Evolutionary conservation across 2,888 invertebrate genomes (phyloP).

Genomic region (Limnephilus auricula): DNA sequence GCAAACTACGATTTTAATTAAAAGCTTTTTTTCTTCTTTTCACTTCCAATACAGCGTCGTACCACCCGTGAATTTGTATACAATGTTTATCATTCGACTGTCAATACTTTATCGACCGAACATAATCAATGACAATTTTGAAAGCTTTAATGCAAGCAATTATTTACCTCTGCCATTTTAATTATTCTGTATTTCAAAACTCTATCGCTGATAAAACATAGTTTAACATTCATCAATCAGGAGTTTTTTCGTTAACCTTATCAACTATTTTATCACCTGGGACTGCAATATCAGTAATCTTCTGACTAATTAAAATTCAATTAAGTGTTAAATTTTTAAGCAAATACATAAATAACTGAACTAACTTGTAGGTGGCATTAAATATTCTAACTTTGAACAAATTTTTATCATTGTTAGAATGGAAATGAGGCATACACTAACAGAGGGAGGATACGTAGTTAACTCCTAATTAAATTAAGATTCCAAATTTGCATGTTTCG

Average conservation of each 20-base stretch:
- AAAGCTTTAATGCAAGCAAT: constrained; percentile 30
- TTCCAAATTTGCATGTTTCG: too few species aligned
- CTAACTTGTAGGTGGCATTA: background rate
- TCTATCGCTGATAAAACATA: background rate
- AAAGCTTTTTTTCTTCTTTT: background rate
- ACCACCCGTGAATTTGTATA: background rate
- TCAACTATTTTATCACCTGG: background rate
- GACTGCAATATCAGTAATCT: background rate
- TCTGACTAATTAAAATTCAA: background rate
- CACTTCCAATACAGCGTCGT: background rate
- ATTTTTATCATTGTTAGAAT: background rate
- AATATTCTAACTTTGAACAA: background rate
- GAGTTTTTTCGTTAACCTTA: background rate
- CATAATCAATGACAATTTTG: background rate
- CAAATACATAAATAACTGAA: background rate
- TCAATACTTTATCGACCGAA: background rate
- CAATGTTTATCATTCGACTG: background rate
- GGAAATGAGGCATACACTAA: background rate
- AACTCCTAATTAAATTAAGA: background rate
- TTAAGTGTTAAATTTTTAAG: background rate
- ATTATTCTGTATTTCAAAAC: background rate
- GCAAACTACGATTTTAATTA: background rate
- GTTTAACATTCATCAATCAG: background rate
- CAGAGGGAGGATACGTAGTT: background rate
- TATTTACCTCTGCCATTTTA: background rate